Conservation (phyloP, 2,797 vertebrate genomes). For the Tragelaphus eurycerus region DNA sequence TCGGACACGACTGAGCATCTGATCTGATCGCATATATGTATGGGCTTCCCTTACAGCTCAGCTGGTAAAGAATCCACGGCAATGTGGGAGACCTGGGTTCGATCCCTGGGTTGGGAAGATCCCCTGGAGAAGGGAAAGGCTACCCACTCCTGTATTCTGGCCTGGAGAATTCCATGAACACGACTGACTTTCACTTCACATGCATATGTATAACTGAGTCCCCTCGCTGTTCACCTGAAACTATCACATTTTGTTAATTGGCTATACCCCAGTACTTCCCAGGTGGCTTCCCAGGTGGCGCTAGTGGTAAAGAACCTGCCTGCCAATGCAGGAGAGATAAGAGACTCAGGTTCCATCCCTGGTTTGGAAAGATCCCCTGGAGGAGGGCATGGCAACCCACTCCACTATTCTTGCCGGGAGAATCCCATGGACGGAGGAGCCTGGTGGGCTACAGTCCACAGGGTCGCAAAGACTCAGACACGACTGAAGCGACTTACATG, state of each 20-base stretch:
- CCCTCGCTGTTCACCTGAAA: background rate
- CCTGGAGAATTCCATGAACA: background rate
- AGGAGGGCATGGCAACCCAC: background rate
- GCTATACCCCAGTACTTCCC: background rate
- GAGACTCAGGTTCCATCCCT: background rate
- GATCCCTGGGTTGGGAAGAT: background rate
- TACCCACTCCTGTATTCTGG: background rate
- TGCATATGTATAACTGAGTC: background rate
- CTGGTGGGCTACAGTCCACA: background rate
- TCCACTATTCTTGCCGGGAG: background rate
- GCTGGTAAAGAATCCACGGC: accelerated
- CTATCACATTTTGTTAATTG: background rate
- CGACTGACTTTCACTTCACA: background rate
- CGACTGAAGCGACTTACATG: background rate
- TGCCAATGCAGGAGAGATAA: background rate
- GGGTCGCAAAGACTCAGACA: accelerated
- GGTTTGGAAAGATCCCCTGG: background rate
- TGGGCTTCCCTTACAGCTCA: background rate
- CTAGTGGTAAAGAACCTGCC: background rate
- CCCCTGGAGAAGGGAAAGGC: background rate
- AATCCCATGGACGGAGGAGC: background rate
- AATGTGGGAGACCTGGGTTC: background rate
- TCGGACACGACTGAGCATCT: too few relatives aligned
- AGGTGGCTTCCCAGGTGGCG: background rate
- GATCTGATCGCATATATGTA: background rate